Evolutionary conservation across 2,888 invertebrate genomes (phyloP).

Genomic region (Acleris laterana): DNA sequence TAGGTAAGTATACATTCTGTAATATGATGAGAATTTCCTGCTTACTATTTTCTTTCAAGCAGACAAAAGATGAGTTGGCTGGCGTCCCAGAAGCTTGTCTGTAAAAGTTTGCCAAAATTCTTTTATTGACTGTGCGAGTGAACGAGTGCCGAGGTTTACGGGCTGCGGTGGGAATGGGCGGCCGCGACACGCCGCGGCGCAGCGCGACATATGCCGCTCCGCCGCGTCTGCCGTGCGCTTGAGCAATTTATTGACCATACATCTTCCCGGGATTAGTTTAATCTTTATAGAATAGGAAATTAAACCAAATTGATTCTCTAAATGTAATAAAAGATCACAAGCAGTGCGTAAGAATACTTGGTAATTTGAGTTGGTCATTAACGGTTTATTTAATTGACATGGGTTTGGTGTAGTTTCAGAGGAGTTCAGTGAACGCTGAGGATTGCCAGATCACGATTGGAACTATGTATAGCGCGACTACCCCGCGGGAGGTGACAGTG

Average conservation of each 20-base stretch:
- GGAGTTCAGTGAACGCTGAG: constrained; percentile 79
- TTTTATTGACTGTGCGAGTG: constrained; percentile 80
- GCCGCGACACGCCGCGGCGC: constrained; percentile 51
- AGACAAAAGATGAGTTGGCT: constrained; percentile 83
- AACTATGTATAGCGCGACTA: constrained; percentile 81
- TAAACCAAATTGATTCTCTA: not conserved
- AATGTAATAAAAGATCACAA: not conserved
- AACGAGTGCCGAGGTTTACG: constrained; percentile 70
- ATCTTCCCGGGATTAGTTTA: not conserved
- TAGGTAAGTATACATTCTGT: constrained; percentile 22
- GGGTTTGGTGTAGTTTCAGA: constrained; percentile 63
- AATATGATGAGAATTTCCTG: constrained; percentile 48
- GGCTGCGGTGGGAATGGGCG: constrained; percentile 59
- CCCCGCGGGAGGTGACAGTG: constrained; percentile 84
- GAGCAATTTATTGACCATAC: not conserved
- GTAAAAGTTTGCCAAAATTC: constrained; percentile 82
- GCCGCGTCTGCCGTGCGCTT: too few species aligned
- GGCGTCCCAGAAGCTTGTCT: constrained; percentile 82
- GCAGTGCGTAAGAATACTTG: constrained; percentile 1
- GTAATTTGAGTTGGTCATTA: constrained; percentile 18
- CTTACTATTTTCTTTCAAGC: constrained; percentile 67
- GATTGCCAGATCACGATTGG: constrained; percentile 78
- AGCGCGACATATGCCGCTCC: constrained; percentile 6
- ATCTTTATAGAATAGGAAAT: not conserved
- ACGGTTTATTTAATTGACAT: constrained; percentile 36